phyloP scores from a whole-genome alignment of 1,140 invertebrate species.

The Cydia pomonella region DNA sequence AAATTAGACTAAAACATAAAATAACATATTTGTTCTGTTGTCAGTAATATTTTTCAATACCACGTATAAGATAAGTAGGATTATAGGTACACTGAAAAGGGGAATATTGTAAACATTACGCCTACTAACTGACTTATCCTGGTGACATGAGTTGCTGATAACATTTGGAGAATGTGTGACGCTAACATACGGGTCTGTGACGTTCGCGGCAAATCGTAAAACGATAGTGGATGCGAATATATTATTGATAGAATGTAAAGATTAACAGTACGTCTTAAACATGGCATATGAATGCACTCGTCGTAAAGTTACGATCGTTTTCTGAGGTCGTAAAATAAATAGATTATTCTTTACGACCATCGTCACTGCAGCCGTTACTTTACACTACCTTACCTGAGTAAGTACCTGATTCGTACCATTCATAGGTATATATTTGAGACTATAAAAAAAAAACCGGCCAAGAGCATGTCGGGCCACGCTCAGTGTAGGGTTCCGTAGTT shows the following conservation, averaged over 20 bases:
- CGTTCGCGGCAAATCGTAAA: neutral
- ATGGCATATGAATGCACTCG: neutral
- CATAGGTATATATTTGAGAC: no score
- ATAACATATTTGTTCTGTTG: neutral
- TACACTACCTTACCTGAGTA: neutral
- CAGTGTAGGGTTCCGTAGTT: no score
- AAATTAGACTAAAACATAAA: neutral
- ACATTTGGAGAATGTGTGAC: neutral
- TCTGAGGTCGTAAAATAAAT: slow-evolving; percentile 3
- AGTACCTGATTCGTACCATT: no score
- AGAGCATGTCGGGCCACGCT: no score
- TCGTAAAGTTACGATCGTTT: slow-evolving; percentile 4
- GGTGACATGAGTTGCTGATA: neutral
- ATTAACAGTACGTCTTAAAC: neutral
- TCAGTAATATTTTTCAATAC: neutral
- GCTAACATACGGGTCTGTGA: neutral
- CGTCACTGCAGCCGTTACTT: neutral
- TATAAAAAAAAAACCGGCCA: no score
- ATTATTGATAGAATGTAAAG: neutral
- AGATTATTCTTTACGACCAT: slow-evolving; percentile 6
- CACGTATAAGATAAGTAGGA: neutral
- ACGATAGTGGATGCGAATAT: neutral
- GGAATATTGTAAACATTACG: no score
- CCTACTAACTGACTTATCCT: neutral
- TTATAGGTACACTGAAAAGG: no score